Base-by-base conservation (phyloP, 2,888 invertebrate genomes). In the Aspidiotus rigidus region DNA sequence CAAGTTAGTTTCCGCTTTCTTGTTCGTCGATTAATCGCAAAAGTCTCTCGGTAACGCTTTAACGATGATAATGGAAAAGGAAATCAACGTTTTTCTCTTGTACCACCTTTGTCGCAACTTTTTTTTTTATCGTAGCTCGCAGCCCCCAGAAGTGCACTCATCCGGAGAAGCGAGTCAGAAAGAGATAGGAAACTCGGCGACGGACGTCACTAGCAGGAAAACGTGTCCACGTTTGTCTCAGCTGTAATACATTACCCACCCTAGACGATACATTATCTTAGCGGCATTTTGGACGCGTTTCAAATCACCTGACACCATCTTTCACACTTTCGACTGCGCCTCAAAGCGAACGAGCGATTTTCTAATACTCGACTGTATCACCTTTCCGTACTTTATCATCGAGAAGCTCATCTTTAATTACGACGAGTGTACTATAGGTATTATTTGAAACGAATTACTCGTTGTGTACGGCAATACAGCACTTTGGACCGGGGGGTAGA, bases 201-300 rank as follows among this genome's bases (percentile, higher is more conserved):
- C 11, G 11, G 49, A 13, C 49, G 10, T 49, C 49, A n/a, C 11
- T 49, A 49, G n/a, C 49, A 49, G n/a, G 49, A 49, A 49, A 49
- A 49, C n/a, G 49, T n/a, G 49, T 49, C 49, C 49, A 49, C 49
- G 49, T 49, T 49, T 49, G 49, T 49, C 49, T 49, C 49, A 49
- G 49, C 6, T n/a, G 11, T 49, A 49, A 49, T 49, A 49, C 49
- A n/a, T 49, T n/a, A 49, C 49, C 49, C 6, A 49, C 49, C 11
- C 11, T 49, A 13, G 49, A 49, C 49, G n/a, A 49, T 49, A 49
- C n/a, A 49, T 49, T 49, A 49, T n/a, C 49, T 49, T 49, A 11
- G n/a, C 49, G 49, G 11, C n/a, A n/a, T 49, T 11, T 49, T 49
- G n/a, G 49, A 11, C 49, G 49, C n/a, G 28, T 49, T 49, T 13